These are phyloP conservation scores for Lasioglossum morio DNA, from an alignment of 2,888 invertebrate species.

Conservation along the genomic window DNA sequence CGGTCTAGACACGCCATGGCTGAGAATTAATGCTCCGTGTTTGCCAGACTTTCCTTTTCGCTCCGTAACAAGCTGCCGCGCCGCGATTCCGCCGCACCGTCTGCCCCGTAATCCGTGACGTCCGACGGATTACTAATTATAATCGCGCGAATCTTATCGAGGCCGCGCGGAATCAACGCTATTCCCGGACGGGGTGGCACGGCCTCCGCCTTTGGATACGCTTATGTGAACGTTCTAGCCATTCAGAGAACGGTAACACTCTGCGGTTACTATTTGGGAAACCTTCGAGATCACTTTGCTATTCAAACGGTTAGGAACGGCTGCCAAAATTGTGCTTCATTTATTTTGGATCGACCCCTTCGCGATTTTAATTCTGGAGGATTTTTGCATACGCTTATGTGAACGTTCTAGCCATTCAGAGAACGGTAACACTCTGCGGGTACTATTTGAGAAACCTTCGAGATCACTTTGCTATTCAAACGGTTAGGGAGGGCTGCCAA, in stretches of 20 bases:
- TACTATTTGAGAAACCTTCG: neutral
- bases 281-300: neutral
- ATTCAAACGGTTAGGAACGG: neutral
- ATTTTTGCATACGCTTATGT: neutral
- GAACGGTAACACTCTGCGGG: neutral
- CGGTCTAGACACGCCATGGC: constrained; percentile 70
- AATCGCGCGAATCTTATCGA: constrained; percentile 25
- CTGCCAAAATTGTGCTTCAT: neutral
- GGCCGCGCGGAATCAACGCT: constrained; percentile 20
- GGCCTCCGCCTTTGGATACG: neutral
- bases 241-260: neutral
- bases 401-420: neutral
- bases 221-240: neutral
- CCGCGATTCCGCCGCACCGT: constrained; percentile 55
- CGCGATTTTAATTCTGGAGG: no score
- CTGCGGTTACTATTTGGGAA: neutral
- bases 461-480: neutral
- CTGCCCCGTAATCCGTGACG: constrained; percentile 48
- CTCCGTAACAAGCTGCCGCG: constrained; percentile 60
- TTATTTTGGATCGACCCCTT: neutral
- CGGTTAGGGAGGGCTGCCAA: neutral
- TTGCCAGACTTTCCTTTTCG: constrained; percentile 71
- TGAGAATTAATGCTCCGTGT: constrained; percentile 68
- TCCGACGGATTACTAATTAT: constrained; percentile 49
- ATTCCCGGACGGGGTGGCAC: constrained; percentile 27